phyloP scores from a whole-genome alignment of 2,888 invertebrate species.

The Agrochola lychnidis region DNA sequence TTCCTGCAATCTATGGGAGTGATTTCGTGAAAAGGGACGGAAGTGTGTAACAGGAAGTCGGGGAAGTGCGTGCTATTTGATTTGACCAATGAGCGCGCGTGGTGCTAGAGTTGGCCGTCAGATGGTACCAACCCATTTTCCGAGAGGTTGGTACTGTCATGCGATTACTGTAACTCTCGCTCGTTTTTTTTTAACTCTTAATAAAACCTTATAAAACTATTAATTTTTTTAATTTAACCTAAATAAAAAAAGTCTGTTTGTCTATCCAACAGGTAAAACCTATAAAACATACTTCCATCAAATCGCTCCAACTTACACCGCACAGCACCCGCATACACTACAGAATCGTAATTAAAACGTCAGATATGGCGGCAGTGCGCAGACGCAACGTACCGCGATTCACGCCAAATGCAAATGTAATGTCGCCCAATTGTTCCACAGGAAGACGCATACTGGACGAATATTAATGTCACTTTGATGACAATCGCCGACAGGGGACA shows the following conservation, averaged over 20 bases:
- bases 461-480: slow-evolving; percentile 64
- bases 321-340: slow-evolving; percentile 68
- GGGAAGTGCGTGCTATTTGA: no score
- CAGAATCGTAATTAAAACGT: slow-evolving; percentile 88
- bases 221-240: no score
- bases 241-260: background rate
- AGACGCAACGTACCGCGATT: slow-evolving; percentile 69
- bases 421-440: slow-evolving; percentile 73
- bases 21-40: no score
- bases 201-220: no score
- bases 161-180: no score
- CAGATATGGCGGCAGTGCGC: slow-evolving; percentile 82
- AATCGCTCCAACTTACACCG: slow-evolving; percentile 62
- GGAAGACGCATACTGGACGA: slow-evolving; percentile 67
- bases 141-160: no score
- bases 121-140: no score
- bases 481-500: slow-evolving; percentile 31
- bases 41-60: no score
- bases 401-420: slow-evolving; percentile 77
- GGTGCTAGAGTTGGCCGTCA: no score
- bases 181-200: no score
- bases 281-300: background rate
- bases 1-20: no score
- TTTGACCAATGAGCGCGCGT: no score
- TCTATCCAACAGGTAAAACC: background rate